Base-by-base conservation (phyloP, 1,140 invertebrate species). In the Bombus sylvicola region DNA sequence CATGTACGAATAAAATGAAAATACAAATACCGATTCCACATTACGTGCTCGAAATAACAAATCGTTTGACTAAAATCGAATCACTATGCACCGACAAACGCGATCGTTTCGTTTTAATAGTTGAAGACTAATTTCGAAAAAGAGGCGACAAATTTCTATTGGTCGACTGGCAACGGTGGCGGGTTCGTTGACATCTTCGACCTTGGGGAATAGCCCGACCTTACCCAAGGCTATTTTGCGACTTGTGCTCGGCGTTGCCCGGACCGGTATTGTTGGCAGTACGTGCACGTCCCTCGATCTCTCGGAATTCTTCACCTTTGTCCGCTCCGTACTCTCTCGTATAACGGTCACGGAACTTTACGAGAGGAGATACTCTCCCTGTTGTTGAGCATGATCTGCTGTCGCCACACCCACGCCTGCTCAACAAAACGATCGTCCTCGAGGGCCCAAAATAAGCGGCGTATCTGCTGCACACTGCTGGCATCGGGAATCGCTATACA, bases 151-250 rank as follows among this genome's bases (percentile, higher is more conserved):
- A 18, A 18, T 34, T 18, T 66, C 15, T 34, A 34, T 34, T 18
- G n/a, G n/a, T 53, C 34, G 22, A 53, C 34, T 62, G 71, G 72
- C 57, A 81, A 89, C 53, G 41, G 28, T n/a, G 71, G 10, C 53
- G 59, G 37, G 89, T 90, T 90, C 89, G 47, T 66, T 69, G 88
- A 69, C 89, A 87, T 22, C n/a, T 68, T 69, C 81, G 37, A 78
- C 88, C 86, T 90, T 90, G 75, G 75, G 25, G 68, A 41, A 43
- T 57, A 78, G 53, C 88, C 71, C 80, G 88, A 90, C 89, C 89
- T 90, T 90, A 88, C 89, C 62, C 86, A 90, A 90, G 89, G 86
- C 82, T 90, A 85, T 89, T 90, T 90, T 86, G 79, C 83, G 83
- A 88, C 74, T 89, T 89, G 37, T 43, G 28, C 39, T 37, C 77